Evolutionary conservation across 2,797 vertebrate species (phyloP).

Genomic region (Sciurus carolinensis): DNA sequence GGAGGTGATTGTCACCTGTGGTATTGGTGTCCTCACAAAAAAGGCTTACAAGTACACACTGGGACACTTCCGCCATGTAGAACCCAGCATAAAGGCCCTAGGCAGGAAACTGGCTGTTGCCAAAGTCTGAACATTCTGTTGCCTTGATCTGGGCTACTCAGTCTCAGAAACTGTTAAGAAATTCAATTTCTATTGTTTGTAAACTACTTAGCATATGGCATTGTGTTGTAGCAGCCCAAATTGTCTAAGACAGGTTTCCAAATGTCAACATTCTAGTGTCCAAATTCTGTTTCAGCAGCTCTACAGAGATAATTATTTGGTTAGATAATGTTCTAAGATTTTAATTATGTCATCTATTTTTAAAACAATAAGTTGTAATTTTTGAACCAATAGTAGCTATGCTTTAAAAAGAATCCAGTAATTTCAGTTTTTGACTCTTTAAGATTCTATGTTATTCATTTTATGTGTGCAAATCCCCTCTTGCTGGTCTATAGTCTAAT

Average conservation of each 20-base stretch:
- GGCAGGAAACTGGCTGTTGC: neutral
- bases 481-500: neutral
- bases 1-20: neutral
- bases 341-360: neutral
- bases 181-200: no score
- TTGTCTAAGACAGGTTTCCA: neutral
- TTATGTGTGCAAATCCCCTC: neutral
- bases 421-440: neutral
- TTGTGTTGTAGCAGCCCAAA: no score
- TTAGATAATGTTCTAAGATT: neutral
- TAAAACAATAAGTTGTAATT: neutral
- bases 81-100: no score
- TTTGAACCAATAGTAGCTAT: neutral
- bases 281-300: neutral
- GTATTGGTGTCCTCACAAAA: accelerated
- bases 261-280: neutral
- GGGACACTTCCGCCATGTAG: neutral
- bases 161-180: no score
- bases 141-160: no score
- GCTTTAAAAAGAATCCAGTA: neutral
- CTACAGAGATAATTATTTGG: neutral
- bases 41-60: no score
- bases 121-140: no score
- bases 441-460: neutral
- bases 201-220: no score